Conservation (phyloP, 2,888 invertebrate genomes). For the Cacoxenus indagator region DNA sequence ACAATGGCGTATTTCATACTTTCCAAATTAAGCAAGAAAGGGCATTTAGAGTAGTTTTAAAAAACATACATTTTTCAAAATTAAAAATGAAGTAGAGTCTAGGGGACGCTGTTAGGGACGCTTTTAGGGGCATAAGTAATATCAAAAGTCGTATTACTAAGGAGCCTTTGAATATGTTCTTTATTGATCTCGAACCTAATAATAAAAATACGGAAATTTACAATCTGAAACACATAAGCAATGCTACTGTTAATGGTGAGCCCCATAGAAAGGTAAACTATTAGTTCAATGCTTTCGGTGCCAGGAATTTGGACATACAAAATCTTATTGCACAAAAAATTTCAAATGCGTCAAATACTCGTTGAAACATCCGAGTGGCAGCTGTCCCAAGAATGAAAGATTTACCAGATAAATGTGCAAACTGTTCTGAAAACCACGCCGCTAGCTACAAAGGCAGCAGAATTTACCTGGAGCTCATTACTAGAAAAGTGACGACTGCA, state of each 20-base stretch:
- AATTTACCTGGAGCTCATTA: conserved; percentile 1
- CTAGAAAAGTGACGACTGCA: background rate
- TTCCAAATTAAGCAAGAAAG: conserved; percentile 20
- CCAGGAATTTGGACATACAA: conserved; percentile 34
- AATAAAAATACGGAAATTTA: conserved; percentile 29
- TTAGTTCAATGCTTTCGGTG: conserved; percentile 31
- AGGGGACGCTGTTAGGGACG: conserved; percentile 24
- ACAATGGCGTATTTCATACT: conserved; percentile 19
- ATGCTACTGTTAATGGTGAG: conserved; percentile 26
- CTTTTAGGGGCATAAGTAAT: conserved; percentile 25
- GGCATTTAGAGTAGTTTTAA: conserved; percentile 23
- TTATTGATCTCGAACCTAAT: conserved; percentile 25
- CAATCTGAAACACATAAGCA: conserved; percentile 21
- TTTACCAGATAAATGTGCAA: conserved; percentile 27
- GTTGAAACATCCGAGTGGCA: conserved; percentile 23
- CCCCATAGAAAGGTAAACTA: conserved; percentile 22
- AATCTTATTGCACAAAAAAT: conserved; percentile 29
- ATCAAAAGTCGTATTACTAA: conserved; percentile 28
- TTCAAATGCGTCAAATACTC: conserved; percentile 31
- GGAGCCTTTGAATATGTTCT: conserved; percentile 25
- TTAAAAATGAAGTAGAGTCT: conserved; percentile 19
- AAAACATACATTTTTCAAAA: conserved; percentile 25
- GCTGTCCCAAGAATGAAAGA: too few species aligned
- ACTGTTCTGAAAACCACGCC: conserved; percentile 22
- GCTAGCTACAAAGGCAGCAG: conserved; percentile 18